Percentiles rank a stretch among this genome's conserved stretches.
These are phyloP conservation scores for Lagocephalus sceleratus DNA, from an alignment of 2,797 vertebrate genomes.

Conservation along the genomic window DNA sequence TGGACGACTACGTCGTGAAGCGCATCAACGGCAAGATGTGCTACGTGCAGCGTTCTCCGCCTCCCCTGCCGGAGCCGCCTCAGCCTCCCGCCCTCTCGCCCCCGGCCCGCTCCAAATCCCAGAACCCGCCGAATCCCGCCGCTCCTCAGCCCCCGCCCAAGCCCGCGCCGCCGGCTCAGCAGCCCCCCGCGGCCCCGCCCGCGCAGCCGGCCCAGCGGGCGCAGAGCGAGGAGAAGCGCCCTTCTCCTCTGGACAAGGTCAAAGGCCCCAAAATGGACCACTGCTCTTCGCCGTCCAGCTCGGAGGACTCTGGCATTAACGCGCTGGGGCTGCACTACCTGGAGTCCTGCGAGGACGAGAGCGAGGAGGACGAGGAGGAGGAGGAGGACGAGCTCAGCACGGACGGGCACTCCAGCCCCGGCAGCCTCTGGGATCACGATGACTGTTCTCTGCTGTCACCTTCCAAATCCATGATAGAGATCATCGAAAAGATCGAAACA, in stretches of 20 bases:
- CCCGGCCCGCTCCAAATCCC: constrained; percentile 43
- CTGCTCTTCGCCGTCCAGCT: constrained; percentile 94
- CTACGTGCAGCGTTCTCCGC: constrained; percentile 89
- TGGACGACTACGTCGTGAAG: constrained; percentile 95
- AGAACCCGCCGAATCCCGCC: constrained; percentile 20
- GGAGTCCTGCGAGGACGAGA: constrained; percentile 89
- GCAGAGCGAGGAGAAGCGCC: constrained; percentile 60
- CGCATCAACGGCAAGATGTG: constrained; percentile 99
- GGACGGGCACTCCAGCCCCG: constrained; percentile 84
- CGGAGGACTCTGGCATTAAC: constrained; percentile 97
- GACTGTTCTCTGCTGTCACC: constrained; percentile 90
- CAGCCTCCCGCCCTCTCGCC: constrained; percentile 43
- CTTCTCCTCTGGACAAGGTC: constrained; percentile 70
- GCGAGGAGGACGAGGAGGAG: constrained; percentile 75
- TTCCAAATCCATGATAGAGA: constrained; percentile 92
- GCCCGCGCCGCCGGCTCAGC: constrained; percentile 23
- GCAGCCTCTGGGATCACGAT: constrained; percentile 92
- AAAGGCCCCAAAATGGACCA: constrained; percentile 88
- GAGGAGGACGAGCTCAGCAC: constrained; percentile 78
- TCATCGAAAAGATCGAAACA: constrained; percentile 98
- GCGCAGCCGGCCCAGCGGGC: constrained; percentile 43
- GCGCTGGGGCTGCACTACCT: constrained; percentile 89
- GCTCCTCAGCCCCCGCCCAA: constrained; percentile 18
- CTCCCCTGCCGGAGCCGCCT: constrained; percentile 66
- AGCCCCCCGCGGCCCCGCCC: constrained; percentile 20